Evolutionary conservation across 2,888 invertebrate species (phyloP), one percentile per base, ranked within the genome.

Genomic region (Emmelina monodactyla): DNA sequence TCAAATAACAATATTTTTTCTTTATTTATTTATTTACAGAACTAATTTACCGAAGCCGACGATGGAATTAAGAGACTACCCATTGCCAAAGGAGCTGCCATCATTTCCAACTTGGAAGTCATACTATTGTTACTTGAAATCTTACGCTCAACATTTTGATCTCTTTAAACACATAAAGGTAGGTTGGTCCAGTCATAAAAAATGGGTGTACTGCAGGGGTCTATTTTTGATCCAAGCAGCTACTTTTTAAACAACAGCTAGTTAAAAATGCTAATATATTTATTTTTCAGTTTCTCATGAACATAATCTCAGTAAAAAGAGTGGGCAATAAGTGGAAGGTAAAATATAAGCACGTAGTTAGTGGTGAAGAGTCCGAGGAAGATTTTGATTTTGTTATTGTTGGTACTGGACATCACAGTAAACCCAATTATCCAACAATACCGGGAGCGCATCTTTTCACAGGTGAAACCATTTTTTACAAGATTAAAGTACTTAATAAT

Each of bases 301-400:
- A 59, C n/a, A 76, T 75, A 0, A 44, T 53, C 16, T 48, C 48
- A 39, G 68, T 79, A 1, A 57, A 48, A 32, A 58, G 66, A 39
- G 45, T 51, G 6, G 49, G 44, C 1, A 47, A 68, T 22, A 38
- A 51, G 3, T 79, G 79, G 79, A 64, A 46, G 43, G 65, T 79
- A 0, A 68, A 54, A 45, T 54, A 70, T 34, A 50, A 54, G 37
- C 44, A 67, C 31, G 49, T 72, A 1, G 33, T 55, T n/a, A 66
- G 64, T 2, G 56, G 55, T 3, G 57, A 68, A 28, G 53, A 53
- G n/a, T 66, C 58, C 39, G 67, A 62, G 38, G 69, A 76, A 28
- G 65, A 70, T 13, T 89, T 82, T 51, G 87, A 90, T 47, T 85
- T 81, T 32, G 68, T 90, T 5, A 76, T 89, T 40, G 66, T 90